Percentiles rank a stretch among this genome's conserved stretches.
Evolutionary conservation across 2,888 invertebrate species (phyloP).

Genomic region (Epinotia brunnichana): DNA sequence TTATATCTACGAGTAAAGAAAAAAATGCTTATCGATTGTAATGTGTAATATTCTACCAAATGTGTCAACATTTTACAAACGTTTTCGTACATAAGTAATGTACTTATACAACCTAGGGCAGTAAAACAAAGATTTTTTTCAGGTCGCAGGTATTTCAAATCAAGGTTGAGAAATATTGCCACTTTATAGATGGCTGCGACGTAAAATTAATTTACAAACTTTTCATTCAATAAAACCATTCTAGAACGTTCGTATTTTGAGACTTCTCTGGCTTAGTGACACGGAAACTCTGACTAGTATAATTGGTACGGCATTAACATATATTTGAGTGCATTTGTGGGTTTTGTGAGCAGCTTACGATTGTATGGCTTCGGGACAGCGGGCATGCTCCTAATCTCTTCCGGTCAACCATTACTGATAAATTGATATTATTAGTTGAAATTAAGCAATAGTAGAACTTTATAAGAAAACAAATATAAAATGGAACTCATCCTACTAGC

Average conservation of each 20-base stretch:
- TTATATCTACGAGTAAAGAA: not conserved
- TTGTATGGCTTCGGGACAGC: constrained; percentile 35
- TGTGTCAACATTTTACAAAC: no score
- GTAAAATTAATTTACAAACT: no score
- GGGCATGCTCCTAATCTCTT: constrained; percentile 29
- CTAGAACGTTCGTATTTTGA: not conserved
- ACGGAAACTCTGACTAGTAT: not conserved
- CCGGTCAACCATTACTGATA: constrained; percentile 13
- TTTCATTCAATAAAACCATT: not conserved
- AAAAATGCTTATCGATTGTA: not conserved
- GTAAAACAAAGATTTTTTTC: no score
- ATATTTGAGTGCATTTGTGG: constrained; percentile 25
- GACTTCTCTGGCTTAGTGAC: not conserved
- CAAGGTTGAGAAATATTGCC: no score
- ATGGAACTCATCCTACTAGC: no score
- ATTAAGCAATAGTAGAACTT: not conserved
- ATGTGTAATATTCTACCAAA: not conserved
- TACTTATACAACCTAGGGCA: no score
- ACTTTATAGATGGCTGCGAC: no score
- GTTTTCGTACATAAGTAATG: no score
- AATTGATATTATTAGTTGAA: not conserved
- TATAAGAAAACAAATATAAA: no score
- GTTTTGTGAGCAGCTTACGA: constrained; percentile 27
- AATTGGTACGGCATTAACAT: constrained; percentile 7
- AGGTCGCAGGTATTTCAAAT: no score